Conservation (phyloP, 37 sponge, comb jelly and placozoan species). For the Axinella damicornis region DNA sequence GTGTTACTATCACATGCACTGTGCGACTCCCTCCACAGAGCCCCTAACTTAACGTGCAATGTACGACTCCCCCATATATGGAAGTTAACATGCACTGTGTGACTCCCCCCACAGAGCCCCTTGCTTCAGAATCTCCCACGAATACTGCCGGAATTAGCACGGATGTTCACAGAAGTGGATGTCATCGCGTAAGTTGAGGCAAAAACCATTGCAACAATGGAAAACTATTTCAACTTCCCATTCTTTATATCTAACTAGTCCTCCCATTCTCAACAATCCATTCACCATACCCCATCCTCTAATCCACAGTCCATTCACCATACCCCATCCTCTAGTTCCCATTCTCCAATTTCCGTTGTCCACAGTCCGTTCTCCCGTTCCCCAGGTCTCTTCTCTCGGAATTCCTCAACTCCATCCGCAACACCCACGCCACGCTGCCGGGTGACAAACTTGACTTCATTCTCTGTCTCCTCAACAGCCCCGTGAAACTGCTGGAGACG, state of each 20-base stretch:
- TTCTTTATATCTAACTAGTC: no score
- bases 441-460: conserved; percentile 53
- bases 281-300: background rate
- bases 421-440: conserved; percentile 31
- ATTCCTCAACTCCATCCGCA: conserved; percentile 40
- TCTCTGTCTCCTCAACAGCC: conserved; percentile 34
- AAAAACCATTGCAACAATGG: no score
- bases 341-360: background rate
- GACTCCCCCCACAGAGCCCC: conserved; percentile 19
- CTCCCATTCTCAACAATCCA: background rate
- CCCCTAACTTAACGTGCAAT: conserved; percentile 19
- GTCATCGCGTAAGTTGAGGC: conserved; percentile 45
- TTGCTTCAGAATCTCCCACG: conserved; percentile 38
- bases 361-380: background rate
- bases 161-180: conserved; percentile 8
- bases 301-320: background rate
- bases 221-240: no score
- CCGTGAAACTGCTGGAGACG: conserved; percentile 50
- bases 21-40: conserved; percentile 18
- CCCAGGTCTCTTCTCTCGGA: conserved; percentile 27
- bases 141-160: conserved; percentile 39
- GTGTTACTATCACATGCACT: background rate
- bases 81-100: background rate
- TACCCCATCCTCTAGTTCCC: background rate
- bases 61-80: background rate